phyloP scores from a whole-genome alignment of 2,888 invertebrate genomes.

The Drosophila sordidapex region DNA sequence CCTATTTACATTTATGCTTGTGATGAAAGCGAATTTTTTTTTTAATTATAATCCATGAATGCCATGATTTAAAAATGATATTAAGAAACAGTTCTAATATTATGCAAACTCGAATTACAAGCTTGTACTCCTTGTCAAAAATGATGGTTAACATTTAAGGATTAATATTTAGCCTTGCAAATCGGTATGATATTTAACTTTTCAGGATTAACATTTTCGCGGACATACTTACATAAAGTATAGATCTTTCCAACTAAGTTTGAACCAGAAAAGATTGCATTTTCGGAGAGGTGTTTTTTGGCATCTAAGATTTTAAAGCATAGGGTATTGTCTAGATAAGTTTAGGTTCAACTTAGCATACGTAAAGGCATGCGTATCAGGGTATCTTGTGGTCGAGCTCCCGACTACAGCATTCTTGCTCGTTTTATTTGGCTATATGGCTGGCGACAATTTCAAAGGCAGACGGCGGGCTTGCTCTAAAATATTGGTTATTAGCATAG shows the following conservation, averaged over 20 bases:
- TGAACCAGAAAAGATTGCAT: neutral
- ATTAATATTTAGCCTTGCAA: neutral
- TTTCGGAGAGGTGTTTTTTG: neutral
- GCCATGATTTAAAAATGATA: neutral
- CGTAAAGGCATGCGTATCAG: neutral
- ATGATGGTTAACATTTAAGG: neutral
- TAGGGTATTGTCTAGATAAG: neutral
- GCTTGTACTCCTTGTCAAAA: neutral
- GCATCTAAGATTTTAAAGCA: neutral
- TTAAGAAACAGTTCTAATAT: neutral
- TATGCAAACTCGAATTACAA: neutral
- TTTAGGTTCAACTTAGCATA: neutral
- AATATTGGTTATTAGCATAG: constrained; percentile 75
- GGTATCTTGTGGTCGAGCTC: neutral
- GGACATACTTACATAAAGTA: neutral
- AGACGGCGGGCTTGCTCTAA: constrained; percentile 61
- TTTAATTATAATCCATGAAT: neutral
- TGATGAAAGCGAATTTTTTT: too few relatives aligned
- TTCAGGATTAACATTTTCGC: neutral
- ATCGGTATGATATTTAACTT: neutral
- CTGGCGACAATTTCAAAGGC: constrained; percentile 53
- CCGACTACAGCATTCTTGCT: neutral
- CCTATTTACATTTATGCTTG: neutral
- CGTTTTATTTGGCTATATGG: constrained; percentile 31
- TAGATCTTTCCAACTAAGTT: neutral